phyloP scores from a whole-genome alignment of 2,113 vertebrate species.

The Carollia perspicillata region DNA sequence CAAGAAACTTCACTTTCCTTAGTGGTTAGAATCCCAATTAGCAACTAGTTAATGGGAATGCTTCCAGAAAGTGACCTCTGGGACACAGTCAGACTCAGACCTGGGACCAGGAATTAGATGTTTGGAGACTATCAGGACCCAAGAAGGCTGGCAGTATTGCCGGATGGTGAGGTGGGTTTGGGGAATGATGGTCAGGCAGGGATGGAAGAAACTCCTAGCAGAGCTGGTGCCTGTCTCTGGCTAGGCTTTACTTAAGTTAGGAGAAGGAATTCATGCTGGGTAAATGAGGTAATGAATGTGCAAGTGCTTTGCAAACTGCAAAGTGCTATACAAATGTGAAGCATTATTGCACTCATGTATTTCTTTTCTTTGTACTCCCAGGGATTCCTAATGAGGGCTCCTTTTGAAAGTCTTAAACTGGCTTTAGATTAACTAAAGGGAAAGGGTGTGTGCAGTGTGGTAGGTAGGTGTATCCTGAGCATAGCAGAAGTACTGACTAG shows the following conservation, averaged over 20 bases:
- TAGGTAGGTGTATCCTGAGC: background rate
- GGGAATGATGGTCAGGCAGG: background rate
- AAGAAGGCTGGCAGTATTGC: background rate
- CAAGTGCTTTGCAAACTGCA: conserved; percentile 66
- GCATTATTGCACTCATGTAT: conserved; percentile 52
- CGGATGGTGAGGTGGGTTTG: background rate
- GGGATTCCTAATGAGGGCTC: conserved; percentile 58
- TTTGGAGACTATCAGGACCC: background rate
- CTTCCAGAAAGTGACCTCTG: background rate
- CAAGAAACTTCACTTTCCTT: background rate
- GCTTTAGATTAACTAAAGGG: conserved; percentile 41
- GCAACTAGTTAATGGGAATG: background rate
- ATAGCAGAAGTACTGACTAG: background rate
- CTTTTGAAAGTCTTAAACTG: conserved; percentile 28
- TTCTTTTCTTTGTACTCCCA: conserved; percentile 62
- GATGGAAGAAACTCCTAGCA: background rate
- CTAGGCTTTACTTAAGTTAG: conserved; percentile 68
- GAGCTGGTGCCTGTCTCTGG: conserved; percentile 17
- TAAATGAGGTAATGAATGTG: conserved; percentile 72
- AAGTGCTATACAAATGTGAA: conserved; percentile 65
- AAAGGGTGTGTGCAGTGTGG: background rate
- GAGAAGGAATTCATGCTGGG: conserved; percentile 63
- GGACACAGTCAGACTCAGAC: background rate
- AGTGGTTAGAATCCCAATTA: background rate
- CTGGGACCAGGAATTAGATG: background rate